A percentile compares a stretch with the other conserved stretches of the same genome.
Evolutionary conservation across 2,113 vertebrate species (phyloP).

Genomic region (Chionomys nivalis): DNA sequence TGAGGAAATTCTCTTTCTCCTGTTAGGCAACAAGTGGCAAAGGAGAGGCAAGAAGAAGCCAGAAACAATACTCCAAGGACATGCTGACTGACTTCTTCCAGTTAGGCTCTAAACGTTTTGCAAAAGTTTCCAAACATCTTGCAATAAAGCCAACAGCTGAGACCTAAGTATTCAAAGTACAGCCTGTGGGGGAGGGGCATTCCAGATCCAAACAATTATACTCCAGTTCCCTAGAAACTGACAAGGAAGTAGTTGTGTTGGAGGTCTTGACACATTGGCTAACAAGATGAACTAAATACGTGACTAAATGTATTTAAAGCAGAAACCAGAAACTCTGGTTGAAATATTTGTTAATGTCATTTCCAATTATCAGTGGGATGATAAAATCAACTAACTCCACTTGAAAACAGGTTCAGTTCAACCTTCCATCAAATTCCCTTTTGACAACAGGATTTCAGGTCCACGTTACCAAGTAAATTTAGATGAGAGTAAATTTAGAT

Average conservation of each 20-base stretch:
- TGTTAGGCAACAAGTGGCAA: background rate
- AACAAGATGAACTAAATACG: background rate
- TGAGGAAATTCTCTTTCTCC: background rate
- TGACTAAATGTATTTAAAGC: background rate
- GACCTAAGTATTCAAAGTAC: background rate
- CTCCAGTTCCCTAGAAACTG: background rate
- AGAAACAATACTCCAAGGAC: background rate
- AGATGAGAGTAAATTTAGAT: background rate
- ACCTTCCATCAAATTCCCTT: background rate
- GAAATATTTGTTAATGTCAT: background rate
- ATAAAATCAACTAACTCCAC: constrained; percentile 9
- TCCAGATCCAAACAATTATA: background rate
- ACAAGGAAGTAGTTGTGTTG: background rate
- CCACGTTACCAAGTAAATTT: background rate
- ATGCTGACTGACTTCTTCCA: background rate
- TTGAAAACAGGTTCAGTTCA: background rate
- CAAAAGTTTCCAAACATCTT: background rate
- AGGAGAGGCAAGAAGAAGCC: background rate
- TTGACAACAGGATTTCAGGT: background rate
- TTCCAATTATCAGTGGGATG: background rate
- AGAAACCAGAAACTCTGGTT: background rate
- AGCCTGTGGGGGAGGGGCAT: too few relatives aligned
- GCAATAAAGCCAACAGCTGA: background rate
- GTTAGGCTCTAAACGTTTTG: background rate
- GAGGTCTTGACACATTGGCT: background rate